These are phyloP conservation scores for Euplagia quadripunctaria DNA, from an alignment of 2,888 invertebrate genomes.

Conservation along the genomic window DNA sequence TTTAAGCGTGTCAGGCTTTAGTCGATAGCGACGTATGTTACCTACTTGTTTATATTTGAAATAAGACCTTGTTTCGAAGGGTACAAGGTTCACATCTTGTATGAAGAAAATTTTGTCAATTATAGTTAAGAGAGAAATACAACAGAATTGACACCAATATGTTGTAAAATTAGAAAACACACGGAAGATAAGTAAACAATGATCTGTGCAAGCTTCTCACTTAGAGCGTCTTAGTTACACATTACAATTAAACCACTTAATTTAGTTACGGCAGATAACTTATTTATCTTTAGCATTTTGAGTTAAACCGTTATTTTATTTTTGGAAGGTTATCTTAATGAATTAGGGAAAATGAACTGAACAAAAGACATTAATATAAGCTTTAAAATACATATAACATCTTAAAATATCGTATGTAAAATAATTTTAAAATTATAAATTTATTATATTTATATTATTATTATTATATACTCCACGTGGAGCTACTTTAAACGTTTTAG, in stretches of 20 bases:
- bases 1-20: too few relatives aligned
- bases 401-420: background rate
- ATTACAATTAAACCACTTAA: background rate
- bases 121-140: too few relatives aligned
- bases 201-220: background rate
- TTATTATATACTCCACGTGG: too few relatives aligned
- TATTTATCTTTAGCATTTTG: background rate
- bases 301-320: background rate
- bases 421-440: background rate
- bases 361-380: background rate
- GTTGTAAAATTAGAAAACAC: background rate
- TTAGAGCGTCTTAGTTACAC: background rate
- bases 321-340: background rate
- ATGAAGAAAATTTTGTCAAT: too few relatives aligned
- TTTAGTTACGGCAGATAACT: background rate
- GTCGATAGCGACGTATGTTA: too few relatives aligned
- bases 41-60: too few relatives aligned
- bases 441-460: too few relatives aligned
- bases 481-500: too few relatives aligned
- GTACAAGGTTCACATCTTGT: too few relatives aligned
- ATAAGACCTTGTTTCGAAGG: too few relatives aligned
- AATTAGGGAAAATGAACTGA: background rate
- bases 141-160: too few relatives aligned
- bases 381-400: constrained; percentile 4
- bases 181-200: background rate